phyloP scores from a whole-genome alignment of 2,113 vertebrate genomes.

The Atractosteus spatula region DNA sequence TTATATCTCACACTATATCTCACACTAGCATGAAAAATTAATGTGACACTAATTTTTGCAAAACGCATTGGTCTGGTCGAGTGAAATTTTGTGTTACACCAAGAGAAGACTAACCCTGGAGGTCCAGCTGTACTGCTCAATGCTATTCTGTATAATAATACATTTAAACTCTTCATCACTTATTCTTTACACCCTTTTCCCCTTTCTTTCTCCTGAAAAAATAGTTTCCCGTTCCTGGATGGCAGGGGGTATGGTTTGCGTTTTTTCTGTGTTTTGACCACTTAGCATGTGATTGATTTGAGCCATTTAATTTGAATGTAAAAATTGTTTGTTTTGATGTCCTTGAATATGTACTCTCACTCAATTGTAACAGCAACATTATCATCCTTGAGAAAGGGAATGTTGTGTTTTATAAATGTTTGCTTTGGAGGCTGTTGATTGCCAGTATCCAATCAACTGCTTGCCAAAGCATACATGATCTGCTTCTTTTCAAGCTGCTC shows the following conservation, averaged over 20 bases:
- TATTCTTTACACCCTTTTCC: constrained; percentile 73
- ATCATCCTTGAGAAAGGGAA: constrained; percentile 29
- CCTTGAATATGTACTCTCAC: constrained; percentile 46
- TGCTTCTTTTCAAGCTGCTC: constrained; percentile 8
- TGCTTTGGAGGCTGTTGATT: neutral
- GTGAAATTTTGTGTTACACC: no score
- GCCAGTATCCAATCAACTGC: neutral
- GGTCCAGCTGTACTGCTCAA: neutral
- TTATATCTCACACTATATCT: no score
- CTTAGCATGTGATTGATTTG: constrained; percentile 23
- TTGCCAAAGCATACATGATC: neutral
- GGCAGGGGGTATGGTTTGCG: constrained; percentile 96
- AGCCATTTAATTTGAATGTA: constrained; percentile 25
- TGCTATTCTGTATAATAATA: neutral
- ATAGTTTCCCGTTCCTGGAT: constrained; percentile 98
- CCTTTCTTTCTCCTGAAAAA: constrained; percentile 83
- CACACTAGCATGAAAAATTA: no score
- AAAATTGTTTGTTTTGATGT: constrained; percentile 25
- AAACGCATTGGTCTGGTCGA: no score
- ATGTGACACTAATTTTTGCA: no score
- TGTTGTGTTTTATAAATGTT: constrained; percentile 3
- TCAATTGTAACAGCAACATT: constrained; percentile 25
- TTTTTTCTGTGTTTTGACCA: constrained; percentile 63
- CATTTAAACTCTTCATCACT: constrained; percentile 3
- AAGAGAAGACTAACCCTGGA: neutral